Evolutionary conservation across 2,797 vertebrate species (phyloP).

Genomic region (Notolabrus celidotus): DNA sequence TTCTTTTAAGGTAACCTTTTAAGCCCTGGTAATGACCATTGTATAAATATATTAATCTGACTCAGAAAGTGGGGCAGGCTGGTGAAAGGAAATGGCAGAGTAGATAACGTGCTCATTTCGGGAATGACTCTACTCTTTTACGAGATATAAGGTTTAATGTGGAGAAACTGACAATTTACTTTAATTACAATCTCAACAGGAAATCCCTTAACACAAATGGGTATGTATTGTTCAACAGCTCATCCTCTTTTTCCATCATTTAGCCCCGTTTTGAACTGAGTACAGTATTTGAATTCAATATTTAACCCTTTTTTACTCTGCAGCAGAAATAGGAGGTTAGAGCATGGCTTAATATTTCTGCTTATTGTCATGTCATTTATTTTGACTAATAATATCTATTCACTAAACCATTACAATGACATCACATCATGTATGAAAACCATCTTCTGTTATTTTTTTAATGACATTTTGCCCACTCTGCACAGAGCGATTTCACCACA

Average conservation of each 20-base stretch:
- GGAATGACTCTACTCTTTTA: conserved; percentile 45
- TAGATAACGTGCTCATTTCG: conserved; percentile 68
- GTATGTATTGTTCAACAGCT: conserved; percentile 36
- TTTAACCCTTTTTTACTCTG: not conserved
- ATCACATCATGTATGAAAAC: too few relatives aligned
- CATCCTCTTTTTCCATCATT: conserved; percentile 21
- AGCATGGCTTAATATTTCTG: not conserved
- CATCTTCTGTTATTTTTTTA: too few relatives aligned
- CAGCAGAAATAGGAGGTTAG: too few relatives aligned
- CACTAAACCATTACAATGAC: too few relatives aligned
- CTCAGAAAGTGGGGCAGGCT: conserved; percentile 42
- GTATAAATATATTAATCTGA: conserved; percentile 63
- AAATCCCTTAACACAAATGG: conserved; percentile 59
- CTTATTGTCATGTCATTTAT: not conserved
- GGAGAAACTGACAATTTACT: conserved; percentile 62
- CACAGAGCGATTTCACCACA: not conserved
- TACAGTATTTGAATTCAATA: conserved; percentile 5
- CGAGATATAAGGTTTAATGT: conserved; percentile 52
- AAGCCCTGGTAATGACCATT: conserved; percentile 56
- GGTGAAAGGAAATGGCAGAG: conserved; percentile 63
- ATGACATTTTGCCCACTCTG: not conserved
- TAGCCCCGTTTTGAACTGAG: not conserved
- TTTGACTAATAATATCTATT: too few relatives aligned
- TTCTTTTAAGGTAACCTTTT: conserved; percentile 59
- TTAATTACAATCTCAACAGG: conserved; percentile 64